Percentiles rank a stretch among this genome's conserved stretches.
These are phyloP conservation scores for Crotalus helleri DNA, from an alignment of 2,113 vertebrate genomes.

Conservation along the genomic window DNA sequence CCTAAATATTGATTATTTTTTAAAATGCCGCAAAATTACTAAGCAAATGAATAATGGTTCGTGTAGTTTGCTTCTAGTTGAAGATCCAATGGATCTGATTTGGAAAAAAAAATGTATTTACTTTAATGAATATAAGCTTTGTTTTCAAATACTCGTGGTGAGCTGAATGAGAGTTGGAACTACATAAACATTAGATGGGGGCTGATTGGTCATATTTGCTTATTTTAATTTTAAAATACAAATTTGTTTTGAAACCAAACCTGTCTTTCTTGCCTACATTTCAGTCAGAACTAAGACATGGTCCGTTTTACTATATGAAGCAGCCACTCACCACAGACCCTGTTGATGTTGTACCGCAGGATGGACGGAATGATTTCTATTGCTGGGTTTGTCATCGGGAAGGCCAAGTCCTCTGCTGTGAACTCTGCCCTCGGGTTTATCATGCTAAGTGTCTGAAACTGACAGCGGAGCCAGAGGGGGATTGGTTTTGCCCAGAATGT, in stretches of 20 bases:
- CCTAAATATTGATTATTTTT: not conserved
- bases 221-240: conserved; percentile 66
- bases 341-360: conserved; percentile 99
- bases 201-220: conserved; percentile 60
- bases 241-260: conserved; percentile 94
- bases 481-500: conserved; percentile 99
- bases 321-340: conserved; percentile 99
- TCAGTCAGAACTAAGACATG: conserved; percentile 99
- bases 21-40: not conserved
- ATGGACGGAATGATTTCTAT: conserved; percentile 99
- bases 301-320: conserved; percentile 99
- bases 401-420: conserved; percentile 99
- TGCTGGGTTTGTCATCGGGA: conserved; percentile 99
- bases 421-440: conserved; percentile 99
- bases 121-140: not conserved
- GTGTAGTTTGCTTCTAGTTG: not conserved
- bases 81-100: not conserved
- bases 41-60: not conserved
- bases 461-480: conserved; percentile 98
- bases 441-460: conserved; percentile 99
- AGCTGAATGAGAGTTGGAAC: conserved; percentile 45
- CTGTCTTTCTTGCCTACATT: conserved; percentile 99
- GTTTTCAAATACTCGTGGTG: conserved; percentile 36
- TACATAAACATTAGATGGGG: conserved; percentile 41
- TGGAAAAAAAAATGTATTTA: not conserved